Evolutionary conservation across 2,113 vertebrate genomes (phyloP), one percentile per base, ranked within the genome.

Genomic region (Silurus meridionalis): DNA sequence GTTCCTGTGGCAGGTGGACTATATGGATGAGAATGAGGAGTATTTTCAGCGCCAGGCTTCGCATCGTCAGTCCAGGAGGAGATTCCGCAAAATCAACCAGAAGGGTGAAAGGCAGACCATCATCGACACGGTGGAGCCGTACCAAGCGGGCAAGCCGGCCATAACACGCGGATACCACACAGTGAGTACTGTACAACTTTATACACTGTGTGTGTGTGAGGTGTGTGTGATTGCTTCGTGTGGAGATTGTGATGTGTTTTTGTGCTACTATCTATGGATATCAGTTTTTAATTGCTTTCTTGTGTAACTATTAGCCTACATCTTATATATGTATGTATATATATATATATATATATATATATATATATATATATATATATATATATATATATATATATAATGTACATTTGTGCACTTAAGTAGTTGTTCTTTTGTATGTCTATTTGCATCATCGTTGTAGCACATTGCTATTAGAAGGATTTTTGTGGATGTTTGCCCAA

Each of bases 1-100:
- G 85, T 88, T 78, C 89, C 83, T 1, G 90, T 87, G 93, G 55
- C 92, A 99, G 98, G 97, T 99, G 93, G 98, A 99, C 96, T 99
- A 99, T 93, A 99, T 99, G 97, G 98, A 99, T 95, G 98, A 99
- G 96, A 98, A 98, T 98, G 98, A 99, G 94, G 98, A 99, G 89
- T 99, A 98, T 94, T 99, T 99, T 88, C 98, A 99, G 91, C 95
- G 97, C 14, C 98, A 99, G 94, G 98, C 98, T 72, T 99, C 98
- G 86, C 97, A 99, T 91, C 94, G 98, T 88, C 98, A 99, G 88
- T 99, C 98, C 88, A 96, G 98, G 81, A 95, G 98, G 88, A 97
- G 98, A 90, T 99, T 99, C 92, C 95, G 97, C 60, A 99, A 99
- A 94, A 99, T 99, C 94, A 99, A 98, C 94, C 98, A 99, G 94